Percentiles rank a stretch among this genome's conserved stretches.
Conservation (phyloP, 2,113 vertebrate genomes). For the Arizona elegans region DNA sequence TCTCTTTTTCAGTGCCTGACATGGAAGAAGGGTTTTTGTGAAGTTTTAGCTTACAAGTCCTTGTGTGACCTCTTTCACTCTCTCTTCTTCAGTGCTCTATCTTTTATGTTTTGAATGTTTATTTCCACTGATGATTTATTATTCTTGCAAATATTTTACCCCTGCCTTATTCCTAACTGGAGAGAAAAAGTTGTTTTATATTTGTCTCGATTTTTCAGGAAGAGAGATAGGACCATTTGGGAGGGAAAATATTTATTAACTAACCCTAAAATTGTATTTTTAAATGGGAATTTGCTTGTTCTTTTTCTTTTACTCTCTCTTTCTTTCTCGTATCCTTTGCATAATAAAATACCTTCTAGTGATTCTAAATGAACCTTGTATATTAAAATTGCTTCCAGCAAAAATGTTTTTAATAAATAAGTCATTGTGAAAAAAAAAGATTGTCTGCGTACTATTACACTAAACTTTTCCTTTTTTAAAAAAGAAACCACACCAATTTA, state of each 20-base stretch:
- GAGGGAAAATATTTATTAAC: background rate
- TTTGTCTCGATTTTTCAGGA: background rate
- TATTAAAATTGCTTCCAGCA: conserved; percentile 56
- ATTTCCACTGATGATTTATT: background rate
- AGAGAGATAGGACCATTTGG: background rate
- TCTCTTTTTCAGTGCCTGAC: conserved; percentile 13
- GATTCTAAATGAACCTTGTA: conserved; percentile 37
- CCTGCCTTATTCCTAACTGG: conserved; percentile 22
- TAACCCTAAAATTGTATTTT: conserved; percentile 1
- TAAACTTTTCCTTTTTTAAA: conserved; percentile 11
- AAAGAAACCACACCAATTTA: background rate
- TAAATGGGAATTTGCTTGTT: conserved; percentile 14
- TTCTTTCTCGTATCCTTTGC: conserved; percentile 35
- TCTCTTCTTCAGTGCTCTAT: background rate
- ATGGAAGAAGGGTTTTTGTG: background rate
- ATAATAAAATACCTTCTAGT: conserved; percentile 38
- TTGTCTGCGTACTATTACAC: conserved; percentile 25
- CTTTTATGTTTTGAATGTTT: background rate
- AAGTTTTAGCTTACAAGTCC: background rate
- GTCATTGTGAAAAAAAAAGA: conserved; percentile 39
- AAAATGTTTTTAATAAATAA: conserved; percentile 65
- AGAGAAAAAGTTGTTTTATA: background rate
- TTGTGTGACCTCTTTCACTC: background rate
- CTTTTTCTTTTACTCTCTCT: background rate
- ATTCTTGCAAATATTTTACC: background rate